phyloP scores from a whole-genome alignment of 2,113 vertebrate species.

The Sceloporus tristichus region DNA sequence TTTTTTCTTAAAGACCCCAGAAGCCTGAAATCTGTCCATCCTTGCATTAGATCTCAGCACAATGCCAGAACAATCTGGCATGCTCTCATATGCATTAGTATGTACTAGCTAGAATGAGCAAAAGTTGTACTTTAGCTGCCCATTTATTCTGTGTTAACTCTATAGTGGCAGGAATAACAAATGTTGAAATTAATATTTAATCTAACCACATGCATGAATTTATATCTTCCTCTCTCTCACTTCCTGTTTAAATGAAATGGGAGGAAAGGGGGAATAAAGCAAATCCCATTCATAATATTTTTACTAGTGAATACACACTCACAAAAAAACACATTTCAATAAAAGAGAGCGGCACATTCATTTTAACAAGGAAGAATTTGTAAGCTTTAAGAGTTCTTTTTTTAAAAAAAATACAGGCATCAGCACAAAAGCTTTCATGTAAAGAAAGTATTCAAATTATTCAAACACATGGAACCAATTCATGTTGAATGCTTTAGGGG shows the following conservation, averaged over 20 bases:
- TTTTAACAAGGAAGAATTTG: background rate
- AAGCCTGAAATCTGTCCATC: background rate
- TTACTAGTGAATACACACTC: background rate
- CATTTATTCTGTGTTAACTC: background rate
- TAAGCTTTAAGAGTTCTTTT: background rate
- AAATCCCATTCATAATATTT: background rate
- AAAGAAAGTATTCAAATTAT: background rate
- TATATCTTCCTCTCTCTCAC: background rate
- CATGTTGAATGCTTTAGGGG: background rate
- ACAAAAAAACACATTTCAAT: background rate
- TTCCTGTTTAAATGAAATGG: background rate
- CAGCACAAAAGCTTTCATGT: background rate
- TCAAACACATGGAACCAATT: too few relatives aligned
- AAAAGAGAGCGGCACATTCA: background rate
- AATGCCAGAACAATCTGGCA: background rate
- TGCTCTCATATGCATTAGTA: background rate
- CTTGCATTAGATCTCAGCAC: background rate
- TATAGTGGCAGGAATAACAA: background rate
- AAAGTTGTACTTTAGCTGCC: background rate
- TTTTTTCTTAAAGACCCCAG: background rate
- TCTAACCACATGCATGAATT: background rate
- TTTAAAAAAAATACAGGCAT: background rate
- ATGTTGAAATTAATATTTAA: background rate
- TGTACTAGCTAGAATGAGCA: background rate
- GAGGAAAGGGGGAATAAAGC: background rate